These are phyloP conservation scores for Plebejus anna DNA, from an alignment of 2,888 invertebrate species.

Conservation along the genomic window DNA sequence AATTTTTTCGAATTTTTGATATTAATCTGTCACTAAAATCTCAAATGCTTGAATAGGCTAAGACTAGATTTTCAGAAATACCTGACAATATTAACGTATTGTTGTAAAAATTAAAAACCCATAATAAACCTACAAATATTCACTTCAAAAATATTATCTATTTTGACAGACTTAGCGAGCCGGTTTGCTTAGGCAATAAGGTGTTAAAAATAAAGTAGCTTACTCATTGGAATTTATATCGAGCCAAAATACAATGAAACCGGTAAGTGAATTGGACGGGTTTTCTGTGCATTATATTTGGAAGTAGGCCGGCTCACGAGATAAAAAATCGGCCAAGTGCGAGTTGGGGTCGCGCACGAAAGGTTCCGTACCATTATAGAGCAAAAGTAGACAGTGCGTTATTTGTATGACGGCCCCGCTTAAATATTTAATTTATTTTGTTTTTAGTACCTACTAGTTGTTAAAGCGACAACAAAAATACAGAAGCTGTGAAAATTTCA, in stretches of 20 bases:
- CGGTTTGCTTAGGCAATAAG: neutral
- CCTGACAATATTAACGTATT: no score
- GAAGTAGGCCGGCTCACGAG: neutral
- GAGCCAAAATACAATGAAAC: neutral
- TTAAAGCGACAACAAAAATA: no score
- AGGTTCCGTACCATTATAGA: neutral
- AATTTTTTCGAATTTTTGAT: neutral
- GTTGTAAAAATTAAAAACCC: no score
- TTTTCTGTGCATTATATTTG: constrained; percentile 4
- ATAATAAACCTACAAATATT: neutral
- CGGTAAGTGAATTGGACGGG: constrained; percentile 13
- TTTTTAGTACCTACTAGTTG: no score
- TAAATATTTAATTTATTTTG: no score
- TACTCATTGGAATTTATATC: constrained; percentile 8
- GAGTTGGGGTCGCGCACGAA: neutral
- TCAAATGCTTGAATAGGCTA: neutral
- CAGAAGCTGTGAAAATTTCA: no score
- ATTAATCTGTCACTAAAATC: neutral
- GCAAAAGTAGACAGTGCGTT: no score
- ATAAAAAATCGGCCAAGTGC: neutral
- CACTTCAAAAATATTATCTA: neutral
- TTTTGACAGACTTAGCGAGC: neutral
- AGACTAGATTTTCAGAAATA: no score
- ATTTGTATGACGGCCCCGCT: no score
- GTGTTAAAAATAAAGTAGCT: constrained; percentile 7